Base-by-base conservation (phyloP, 2,113 vertebrate species). In the Oreochromis niloticus region DNA sequence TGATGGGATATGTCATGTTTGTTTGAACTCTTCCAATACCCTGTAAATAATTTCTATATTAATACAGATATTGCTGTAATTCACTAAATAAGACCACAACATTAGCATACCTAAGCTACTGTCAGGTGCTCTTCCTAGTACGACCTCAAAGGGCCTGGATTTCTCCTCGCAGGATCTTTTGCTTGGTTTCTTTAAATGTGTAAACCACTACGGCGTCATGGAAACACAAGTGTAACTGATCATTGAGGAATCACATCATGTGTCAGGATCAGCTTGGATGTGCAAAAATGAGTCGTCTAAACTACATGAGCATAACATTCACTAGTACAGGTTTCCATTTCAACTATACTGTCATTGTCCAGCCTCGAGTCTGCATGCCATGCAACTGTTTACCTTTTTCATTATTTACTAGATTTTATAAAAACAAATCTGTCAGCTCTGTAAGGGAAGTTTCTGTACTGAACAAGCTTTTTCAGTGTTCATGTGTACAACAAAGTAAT, bases 101-200 rank as follows among this genome's bases (percentile, higher is more conserved):
- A 19, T 17, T 48, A 46, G 6, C 9, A 0, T 30, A 30, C 0
- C n/a, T 71, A 24, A 16, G 32, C 0, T 24, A 14, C n/a, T 0
- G 3, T 43, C 36, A 16, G 66, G 36, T 24, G n/a, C 36, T 41
- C 36, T 41, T 68, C 36, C n/a, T 43, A 41, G 11, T 12, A 13
- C 1, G 19, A 16, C 36, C 11, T 22, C 0, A 71, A 9, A 71
- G 4, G 0, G 66, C 12, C n/a, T 71, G n/a, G 7, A 24, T 71
- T 41, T 71, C n/a, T 13, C 3, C 12, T 71, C 7, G 0, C n/a
- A 0, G 36, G 36, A 24, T 24, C 0, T 6, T 68, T 24, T 14
- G 4, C 11, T 24, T 43, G n/a, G 22, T 43, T 41, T 14, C 12
- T 14, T 36, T 63, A 71, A 43, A 43, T 6, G n/a, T 43, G 7